These are phyloP conservation scores for Nematostella vectensis DNA, from an alignment of 92 coral and sea anemone species.

Conservation along the genomic window DNA sequence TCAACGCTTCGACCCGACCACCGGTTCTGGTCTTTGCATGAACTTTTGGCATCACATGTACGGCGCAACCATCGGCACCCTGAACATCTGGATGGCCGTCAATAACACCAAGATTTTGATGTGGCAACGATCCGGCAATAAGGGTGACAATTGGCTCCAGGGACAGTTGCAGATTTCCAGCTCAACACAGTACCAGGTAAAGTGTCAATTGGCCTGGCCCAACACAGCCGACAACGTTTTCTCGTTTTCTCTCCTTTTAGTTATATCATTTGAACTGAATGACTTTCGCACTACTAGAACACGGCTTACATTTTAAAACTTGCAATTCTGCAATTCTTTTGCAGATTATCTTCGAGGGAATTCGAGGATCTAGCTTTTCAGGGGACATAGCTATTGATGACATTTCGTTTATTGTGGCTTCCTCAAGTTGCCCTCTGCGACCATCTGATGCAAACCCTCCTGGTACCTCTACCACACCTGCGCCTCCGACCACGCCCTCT, in stretches of 20 bases:
- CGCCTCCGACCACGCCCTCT: slow-evolving; percentile 56
- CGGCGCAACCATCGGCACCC: slow-evolving; percentile 62
- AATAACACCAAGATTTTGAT: slow-evolving; percentile 37
- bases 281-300: no score
- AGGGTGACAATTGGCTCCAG: slow-evolving; percentile 48
- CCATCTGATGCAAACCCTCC: slow-evolving; percentile 73
- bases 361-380: slow-evolving; percentile 58
- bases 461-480: slow-evolving; percentile 35
- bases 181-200: slow-evolving; percentile 51
- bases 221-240: not conserved
- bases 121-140: slow-evolving; percentile 67
- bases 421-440: slow-evolving; percentile 48
- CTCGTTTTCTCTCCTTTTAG: not conserved
- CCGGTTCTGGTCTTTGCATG: slow-evolving; percentile 50
- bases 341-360: slow-evolving; percentile 76
- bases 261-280: no score
- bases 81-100: slow-evolving; percentile 55
- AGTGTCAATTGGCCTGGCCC: not conserved
- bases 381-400: slow-evolving; percentile 85
- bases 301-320: no score
- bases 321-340: no score
- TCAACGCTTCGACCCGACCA: slow-evolving; percentile 54
- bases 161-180: slow-evolving; percentile 57
- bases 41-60: slow-evolving; percentile 85
- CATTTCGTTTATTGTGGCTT: slow-evolving; percentile 61